Percentiles rank a stretch among this genome's conserved stretches.
Conservation (phyloP, 2,888 invertebrate species). For the Epistrophe eligans region DNA sequence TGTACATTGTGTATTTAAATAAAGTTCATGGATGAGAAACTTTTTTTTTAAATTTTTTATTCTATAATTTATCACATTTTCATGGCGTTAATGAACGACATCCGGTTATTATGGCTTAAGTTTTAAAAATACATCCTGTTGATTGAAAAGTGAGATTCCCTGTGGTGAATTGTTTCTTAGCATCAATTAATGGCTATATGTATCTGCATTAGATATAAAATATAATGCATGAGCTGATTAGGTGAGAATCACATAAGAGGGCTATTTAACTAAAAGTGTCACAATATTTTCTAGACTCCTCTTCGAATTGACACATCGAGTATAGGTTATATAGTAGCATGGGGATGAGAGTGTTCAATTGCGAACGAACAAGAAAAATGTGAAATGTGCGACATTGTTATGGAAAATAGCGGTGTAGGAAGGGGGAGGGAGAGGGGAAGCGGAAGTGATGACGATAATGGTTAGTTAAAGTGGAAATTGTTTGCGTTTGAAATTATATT, state of each 20-base stretch:
- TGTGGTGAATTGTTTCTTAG: slow-evolving; percentile 71
- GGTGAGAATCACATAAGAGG: slow-evolving; percentile 24
- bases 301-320: background rate
- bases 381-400: slow-evolving; percentile 31
- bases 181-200: slow-evolving; percentile 65
- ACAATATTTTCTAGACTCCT: slow-evolving; percentile 45
- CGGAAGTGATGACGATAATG: slow-evolving; percentile 36
- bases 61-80: slow-evolving; percentile 24
- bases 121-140: slow-evolving; percentile 57
- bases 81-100: slow-evolving; percentile 54
- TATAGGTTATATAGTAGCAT: background rate
- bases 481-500: slow-evolving; percentile 53
- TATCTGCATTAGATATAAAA: background rate
- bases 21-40: slow-evolving; percentile 20
- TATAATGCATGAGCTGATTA: slow-evolving; percentile 61
- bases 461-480: slow-evolving; percentile 70
- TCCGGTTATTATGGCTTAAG: slow-evolving; percentile 61
- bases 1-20: slow-evolving; percentile 29
- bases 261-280: slow-evolving; percentile 63
- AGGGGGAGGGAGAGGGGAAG: background rate
- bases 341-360: slow-evolving; percentile 4
- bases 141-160: slow-evolving; percentile 63
- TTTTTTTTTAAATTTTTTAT: slow-evolving; percentile 19
- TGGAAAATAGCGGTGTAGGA: background rate
- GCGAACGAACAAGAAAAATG: slow-evolving; percentile 7